Percentiles rank a stretch among this genome's conserved stretches.
Evolutionary conservation across 2,888 invertebrate genomes (phyloP).

Genomic region (Stenodera caucasica): DNA sequence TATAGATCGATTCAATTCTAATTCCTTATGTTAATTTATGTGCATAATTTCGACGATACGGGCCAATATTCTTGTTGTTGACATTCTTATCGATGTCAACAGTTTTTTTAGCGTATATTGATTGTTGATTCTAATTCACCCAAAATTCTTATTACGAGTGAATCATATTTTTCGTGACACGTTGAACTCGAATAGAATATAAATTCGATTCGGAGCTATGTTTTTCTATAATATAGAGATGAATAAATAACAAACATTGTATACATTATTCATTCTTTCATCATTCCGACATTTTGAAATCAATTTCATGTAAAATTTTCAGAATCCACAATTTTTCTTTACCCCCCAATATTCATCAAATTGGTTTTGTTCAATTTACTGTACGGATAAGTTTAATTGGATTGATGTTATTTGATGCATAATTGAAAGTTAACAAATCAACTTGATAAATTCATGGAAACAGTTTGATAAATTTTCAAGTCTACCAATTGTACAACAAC

Average conservation of each 20-base stretch:
- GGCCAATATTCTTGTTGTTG: background rate
- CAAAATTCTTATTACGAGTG: constrained; percentile 26
- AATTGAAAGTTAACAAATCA: constrained; percentile 12
- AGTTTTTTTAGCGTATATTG: too few species aligned
- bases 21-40: constrained; percentile 1
- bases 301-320: constrained; percentile 27
- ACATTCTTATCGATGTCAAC: background rate
- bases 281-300: constrained; percentile 21
- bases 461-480: constrained; percentile 6
- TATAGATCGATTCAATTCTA: too few species aligned
- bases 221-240: constrained; percentile 23
- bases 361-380: background rate
- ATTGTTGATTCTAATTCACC: too few species aligned
- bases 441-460: constrained; percentile 8
- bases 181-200: constrained; percentile 24
- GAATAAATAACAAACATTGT: constrained; percentile 30
- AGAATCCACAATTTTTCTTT: constrained; percentile 17
- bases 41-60: background rate
- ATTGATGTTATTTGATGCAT: background rate
- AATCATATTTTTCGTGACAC: constrained; percentile 26
- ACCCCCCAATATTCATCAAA: too few species aligned
- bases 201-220: constrained; percentile 21
- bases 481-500: constrained; percentile 4
- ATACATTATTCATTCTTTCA: constrained; percentile 28
- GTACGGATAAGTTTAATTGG: constrained; percentile 1